Percentiles rank a stretch among this genome's conserved stretches.
Evolutionary conservation across 2,797 vertebrate genomes (phyloP).

Genomic region (Tympanoctomys barrerae): DNA sequence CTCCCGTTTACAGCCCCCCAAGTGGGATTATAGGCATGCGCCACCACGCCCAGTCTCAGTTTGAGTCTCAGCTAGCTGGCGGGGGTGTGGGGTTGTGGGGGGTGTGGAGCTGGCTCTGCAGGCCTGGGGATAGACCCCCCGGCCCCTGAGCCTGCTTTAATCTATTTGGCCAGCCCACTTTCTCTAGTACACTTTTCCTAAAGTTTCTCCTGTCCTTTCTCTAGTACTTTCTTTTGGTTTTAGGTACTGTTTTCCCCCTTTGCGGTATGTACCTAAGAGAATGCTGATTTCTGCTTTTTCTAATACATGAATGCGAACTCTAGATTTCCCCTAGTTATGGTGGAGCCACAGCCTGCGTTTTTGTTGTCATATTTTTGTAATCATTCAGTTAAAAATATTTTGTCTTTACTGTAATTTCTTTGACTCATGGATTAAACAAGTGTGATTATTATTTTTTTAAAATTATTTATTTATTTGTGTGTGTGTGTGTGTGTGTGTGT

Average conservation of each 20-base stretch:
- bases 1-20: too few species aligned
- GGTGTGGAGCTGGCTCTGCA: too few species aligned
- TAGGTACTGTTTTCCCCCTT: background rate
- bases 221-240: constrained; percentile 23
- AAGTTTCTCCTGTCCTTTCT: constrained; percentile 14
- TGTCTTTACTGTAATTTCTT: constrained; percentile 30
- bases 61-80: too few species aligned
- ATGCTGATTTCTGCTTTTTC: background rate
- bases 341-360: background rate
- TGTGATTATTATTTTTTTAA: too few species aligned
- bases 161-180: background rate
- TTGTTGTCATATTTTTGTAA: background rate
- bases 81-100: too few species aligned
- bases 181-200: constrained; percentile 9
- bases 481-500: too few species aligned
- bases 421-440: background rate
- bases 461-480: too few species aligned
- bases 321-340: background rate
- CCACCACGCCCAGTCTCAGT: too few species aligned
- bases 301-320: constrained; percentile 12
- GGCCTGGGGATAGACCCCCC: too few species aligned
- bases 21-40: too few species aligned
- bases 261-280: background rate
- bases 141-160: too few species aligned
- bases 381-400: constrained; percentile 47